phyloP scores from a whole-genome alignment of 1,140 invertebrate species.

The Papilio polytes region DNA sequence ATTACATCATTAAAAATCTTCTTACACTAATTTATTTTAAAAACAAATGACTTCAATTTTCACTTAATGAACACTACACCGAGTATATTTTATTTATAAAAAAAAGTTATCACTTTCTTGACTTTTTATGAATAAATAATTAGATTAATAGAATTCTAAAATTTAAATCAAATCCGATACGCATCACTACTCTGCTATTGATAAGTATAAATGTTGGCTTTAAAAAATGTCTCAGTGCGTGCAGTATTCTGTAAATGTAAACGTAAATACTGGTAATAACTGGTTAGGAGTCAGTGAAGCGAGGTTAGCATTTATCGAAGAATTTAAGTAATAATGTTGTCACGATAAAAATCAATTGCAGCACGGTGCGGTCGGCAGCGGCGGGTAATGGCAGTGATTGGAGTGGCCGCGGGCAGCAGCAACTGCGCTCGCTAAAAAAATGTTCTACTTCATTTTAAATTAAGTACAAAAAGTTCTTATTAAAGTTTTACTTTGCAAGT shows the following conservation, averaged over 20 bases:
- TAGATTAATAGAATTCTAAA: too few species aligned
- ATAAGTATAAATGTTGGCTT: too few species aligned
- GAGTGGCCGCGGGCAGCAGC: conserved; percentile 50
- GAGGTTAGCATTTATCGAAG: conserved; percentile 53
- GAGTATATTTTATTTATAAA: neutral
- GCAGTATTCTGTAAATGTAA: conserved; percentile 30
- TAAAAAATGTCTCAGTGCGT: conserved; percentile 31
- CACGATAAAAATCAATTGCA: conserved; percentile 74
- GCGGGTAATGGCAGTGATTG: conserved; percentile 67
- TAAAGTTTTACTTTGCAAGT: neutral
- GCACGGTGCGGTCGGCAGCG: conserved; percentile 65
- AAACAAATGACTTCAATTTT: conserved; percentile 2
- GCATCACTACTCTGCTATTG: too few species aligned
- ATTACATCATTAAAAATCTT: conserved; percentile 33
- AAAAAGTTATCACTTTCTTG: neutral
- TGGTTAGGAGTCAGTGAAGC: conserved; percentile 50
- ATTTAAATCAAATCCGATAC: too few species aligned
- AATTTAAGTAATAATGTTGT: conserved; percentile 70
- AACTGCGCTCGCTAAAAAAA: conserved; percentile 46
- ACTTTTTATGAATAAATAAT: neutral
- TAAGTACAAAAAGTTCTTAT: conserved; percentile 22
- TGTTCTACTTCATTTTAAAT: conserved; percentile 14
- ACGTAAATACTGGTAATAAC: conserved; percentile 62
- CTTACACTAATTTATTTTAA: conserved; percentile 21
- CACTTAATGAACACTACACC: neutral